phyloP scores from a whole-genome alignment of 1,140 invertebrate species.

The Pteromalus puparum region DNA sequence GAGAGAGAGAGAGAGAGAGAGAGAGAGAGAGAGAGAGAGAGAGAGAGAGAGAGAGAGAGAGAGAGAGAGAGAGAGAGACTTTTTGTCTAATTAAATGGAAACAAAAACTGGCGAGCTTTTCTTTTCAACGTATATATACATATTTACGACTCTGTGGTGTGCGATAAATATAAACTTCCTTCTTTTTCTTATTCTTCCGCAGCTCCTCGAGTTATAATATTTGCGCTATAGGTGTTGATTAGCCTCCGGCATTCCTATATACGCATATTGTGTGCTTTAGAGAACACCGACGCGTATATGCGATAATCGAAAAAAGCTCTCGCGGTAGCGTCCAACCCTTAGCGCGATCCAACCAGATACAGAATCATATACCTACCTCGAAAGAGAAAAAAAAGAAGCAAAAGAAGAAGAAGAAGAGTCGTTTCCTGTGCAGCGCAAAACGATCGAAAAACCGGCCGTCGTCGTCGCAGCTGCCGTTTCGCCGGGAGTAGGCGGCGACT shows the following conservation, averaged over 20 bases:
- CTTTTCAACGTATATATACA: neutral
- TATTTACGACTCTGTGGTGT: too few relatives aligned
- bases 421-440: constrained; percentile 3
- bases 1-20: neutral
- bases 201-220: neutral
- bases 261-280: neutral
- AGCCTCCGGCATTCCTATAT: neutral
- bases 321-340: neutral
- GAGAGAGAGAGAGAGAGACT: neutral
- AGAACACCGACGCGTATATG: neutral
- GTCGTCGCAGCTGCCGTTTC: neutral
- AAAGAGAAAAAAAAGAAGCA: neutral
- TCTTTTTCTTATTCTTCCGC: too few relatives aligned
- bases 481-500: constrained; percentile 3
- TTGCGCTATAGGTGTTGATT: neutral
- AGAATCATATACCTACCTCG: too few relatives aligned
- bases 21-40: too few relatives aligned
- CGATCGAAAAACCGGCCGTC: neutral
- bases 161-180: neutral
- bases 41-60: too few relatives aligned
- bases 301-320: neutral
- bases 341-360: neutral
- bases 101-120: neutral
- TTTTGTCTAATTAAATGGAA: constrained; percentile 21
- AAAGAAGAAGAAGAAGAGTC: neutral